Evolutionary conservation across 2,113 vertebrate species (phyloP), one percentile per base, ranked within the genome.

Genomic region (Xiphophorus couchianus): DNA sequence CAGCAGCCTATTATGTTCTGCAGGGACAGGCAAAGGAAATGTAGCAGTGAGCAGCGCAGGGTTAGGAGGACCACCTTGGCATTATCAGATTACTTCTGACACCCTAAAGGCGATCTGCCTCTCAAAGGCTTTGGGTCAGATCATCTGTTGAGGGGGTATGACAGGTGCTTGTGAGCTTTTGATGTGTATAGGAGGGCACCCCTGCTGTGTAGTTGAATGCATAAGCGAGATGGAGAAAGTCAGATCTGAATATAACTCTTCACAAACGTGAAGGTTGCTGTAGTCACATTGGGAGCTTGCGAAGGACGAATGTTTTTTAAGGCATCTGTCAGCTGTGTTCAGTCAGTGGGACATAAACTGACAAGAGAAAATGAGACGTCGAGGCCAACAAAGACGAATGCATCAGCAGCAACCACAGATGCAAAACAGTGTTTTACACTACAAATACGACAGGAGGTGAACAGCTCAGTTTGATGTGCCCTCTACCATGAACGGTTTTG

Each of bases 1-100:
- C 78, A 72, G 69, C 68, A 71, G 69, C 28, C 54, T 73, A 35
- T 2, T 64, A 60, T 73, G 83, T 65, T 83, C 71, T 77, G 73
- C 73, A 77, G 71, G 79, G 63, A 69, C 66, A 64, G 80, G 72
- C 73, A 29, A 68, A 60, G 25, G 54, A 66, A 3, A 74, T 78
- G 85, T 88, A 90, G 82, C 78, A 77, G 73, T 69, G 77, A 89
- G 84, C 77, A 77, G 85, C 84, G 88, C 75, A 81, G 71, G 78
- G 69, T 86, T 85, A 68, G 86, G 84, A 84, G 61, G 85, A 84
- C 67, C 80, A 91, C 87, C 90, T 90, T 83, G 73, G 88, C 77
- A 37, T 76, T 81, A 91, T 88, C 86, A 88, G 88, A 88, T 87
- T 81, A 77, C 86, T 89, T 90, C 87, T 91, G 92, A 91, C 88